Conservation (phyloP, 2,113 vertebrate genomes). For the Anseranas semipalmata region DNA sequence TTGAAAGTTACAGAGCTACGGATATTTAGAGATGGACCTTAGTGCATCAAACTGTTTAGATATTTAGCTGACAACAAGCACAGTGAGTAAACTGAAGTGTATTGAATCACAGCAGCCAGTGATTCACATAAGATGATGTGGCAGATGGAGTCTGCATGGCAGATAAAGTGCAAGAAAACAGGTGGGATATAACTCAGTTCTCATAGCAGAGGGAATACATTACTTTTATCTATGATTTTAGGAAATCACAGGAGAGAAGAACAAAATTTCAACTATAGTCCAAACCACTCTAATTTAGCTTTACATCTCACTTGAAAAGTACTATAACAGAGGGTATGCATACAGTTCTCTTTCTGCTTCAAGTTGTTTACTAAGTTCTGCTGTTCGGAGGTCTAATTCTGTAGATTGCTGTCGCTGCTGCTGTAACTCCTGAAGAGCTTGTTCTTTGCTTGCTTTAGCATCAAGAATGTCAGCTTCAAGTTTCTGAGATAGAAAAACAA, state of each 20-base stretch:
- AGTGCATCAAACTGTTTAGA: not conserved
- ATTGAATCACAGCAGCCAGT: not conserved
- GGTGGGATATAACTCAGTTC: not conserved
- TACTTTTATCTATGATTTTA: not conserved
- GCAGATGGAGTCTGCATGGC: not conserved
- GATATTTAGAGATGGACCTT: not conserved
- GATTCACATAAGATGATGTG: not conserved
- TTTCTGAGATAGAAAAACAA: conserved; percentile 82
- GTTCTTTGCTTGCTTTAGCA: conserved; percentile 81
- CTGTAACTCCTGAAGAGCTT: conserved; percentile 82
- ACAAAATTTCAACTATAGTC: not conserved
- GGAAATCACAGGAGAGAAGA: not conserved
- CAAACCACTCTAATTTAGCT: not conserved
- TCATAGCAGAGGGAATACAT: not conserved
- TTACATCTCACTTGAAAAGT: not conserved
- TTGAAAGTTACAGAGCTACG: not conserved
- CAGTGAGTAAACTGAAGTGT: not conserved
- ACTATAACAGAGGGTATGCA: conserved; percentile 40
- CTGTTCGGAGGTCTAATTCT: conserved; percentile 79
- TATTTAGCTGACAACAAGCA: not conserved
- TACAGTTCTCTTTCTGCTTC: conserved; percentile 87
- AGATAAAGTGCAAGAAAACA: not conserved
- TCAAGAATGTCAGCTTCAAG: conserved; percentile 85
- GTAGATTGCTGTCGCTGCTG: conserved; percentile 81
- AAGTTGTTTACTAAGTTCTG: conserved; percentile 84